Percentiles rank a stretch among this genome's conserved stretches.
Conservation (phyloP, 2,113 vertebrate species). For the Peromyscus leucopus region DNA sequence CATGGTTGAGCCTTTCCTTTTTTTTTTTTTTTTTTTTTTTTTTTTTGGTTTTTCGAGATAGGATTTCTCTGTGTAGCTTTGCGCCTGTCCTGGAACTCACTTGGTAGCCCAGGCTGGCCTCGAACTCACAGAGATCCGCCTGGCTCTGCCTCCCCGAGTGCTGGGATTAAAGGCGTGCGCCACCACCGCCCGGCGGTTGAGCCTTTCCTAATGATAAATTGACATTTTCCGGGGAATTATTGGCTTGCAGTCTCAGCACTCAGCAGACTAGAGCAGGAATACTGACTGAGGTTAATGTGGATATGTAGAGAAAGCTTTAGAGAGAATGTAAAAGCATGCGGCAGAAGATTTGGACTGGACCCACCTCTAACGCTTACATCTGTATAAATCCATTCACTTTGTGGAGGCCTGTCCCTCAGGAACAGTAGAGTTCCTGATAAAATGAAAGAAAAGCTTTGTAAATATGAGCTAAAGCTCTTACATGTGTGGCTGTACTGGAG, state of each 20-base stretch:
- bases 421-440: slow-evolving; percentile 2
- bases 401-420: not conserved
- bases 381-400: not conserved
- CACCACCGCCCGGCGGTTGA: no score
- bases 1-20: slow-evolving; percentile 17
- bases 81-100: no score
- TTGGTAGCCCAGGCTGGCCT: no score
- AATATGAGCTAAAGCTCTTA: not conserved
- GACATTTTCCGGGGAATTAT: slow-evolving; percentile 14
- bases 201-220: slow-evolving; percentile 43
- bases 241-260: not conserved
- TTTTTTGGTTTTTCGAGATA: no score
- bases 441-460: slow-evolving; percentile 6
- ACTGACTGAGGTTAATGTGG: not conserved
- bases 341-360: not conserved
- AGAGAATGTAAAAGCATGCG: not conserved
- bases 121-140: no score
- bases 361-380: not conserved
- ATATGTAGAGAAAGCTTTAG: not conserved
- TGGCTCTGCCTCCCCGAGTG: no score
- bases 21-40: no score
- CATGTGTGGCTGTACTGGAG: slow-evolving; percentile 36
- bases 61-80: no score
- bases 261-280: not conserved
- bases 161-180: no score